A percentile compares a stretch with the other conserved stretches of the same genome.
These are phyloP conservation scores for Coracias cyanogaster DNA, from an alignment of 2,797 vertebrate genomes.

Conservation along the genomic window DNA sequence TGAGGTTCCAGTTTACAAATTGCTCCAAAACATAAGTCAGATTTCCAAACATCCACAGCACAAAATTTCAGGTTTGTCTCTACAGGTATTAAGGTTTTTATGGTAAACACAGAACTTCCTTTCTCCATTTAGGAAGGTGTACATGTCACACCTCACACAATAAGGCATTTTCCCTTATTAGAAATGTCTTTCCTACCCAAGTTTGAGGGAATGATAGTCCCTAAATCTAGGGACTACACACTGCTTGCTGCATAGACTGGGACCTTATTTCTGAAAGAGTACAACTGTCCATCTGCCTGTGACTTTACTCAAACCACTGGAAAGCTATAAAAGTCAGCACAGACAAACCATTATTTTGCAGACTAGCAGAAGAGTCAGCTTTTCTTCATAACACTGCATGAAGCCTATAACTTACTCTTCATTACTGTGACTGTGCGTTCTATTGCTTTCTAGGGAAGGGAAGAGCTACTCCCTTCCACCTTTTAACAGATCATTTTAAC, in stretches of 20 bases:
- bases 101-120: not conserved
- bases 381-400: not conserved
- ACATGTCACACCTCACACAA: not conserved
- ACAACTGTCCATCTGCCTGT: not conserved
- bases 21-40: not conserved
- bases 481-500: not conserved
- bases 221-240: not conserved
- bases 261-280: not conserved
- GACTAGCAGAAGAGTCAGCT: not conserved
- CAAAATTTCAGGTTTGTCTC: not conserved
- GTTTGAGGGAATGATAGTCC: fast-evolving
- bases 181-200: not conserved
- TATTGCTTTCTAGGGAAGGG: conserved; percentile 29
- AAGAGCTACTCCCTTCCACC: not conserved
- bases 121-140: not conserved
- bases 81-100: not conserved
- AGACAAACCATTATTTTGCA: not conserved
- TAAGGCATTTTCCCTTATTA: not conserved
- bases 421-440: not conserved
- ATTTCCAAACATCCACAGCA: not conserved
- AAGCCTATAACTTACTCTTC: not conserved
- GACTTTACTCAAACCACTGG: not conserved
- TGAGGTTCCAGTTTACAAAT: not conserved
- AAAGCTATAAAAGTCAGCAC: not conserved
- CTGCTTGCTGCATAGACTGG: not conserved